Evolutionary conservation across 2,113 vertebrate species (phyloP).

Genomic region (Saguinus imperator): DNA sequence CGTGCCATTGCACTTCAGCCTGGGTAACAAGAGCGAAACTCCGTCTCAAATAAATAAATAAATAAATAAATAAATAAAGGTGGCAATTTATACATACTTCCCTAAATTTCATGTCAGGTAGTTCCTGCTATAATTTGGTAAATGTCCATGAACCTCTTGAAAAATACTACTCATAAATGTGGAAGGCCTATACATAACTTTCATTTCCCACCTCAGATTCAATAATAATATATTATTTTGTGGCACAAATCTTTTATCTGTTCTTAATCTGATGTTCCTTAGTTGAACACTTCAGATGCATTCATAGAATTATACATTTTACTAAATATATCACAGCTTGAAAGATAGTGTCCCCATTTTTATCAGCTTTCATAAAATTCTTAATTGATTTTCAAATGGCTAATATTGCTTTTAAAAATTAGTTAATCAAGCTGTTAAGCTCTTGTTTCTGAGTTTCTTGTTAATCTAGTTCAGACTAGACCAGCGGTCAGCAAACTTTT

Average conservation of each 20-base stretch:
- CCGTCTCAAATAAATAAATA: no score
- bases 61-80: neutral
- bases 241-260: slow-evolving; percentile 31
- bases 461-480: neutral
- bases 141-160: neutral
- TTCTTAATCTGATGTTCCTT: neutral
- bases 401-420: slow-evolving; percentile 36
- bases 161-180: slow-evolving; percentile 27
- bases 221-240: neutral
- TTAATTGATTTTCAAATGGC: slow-evolving; percentile 45
- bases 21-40: no score
- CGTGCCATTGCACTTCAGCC: no score
- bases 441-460: neutral
- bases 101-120: neutral
- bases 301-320: slow-evolving; percentile 31
- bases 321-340: slow-evolving; percentile 18
- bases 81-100: neutral
- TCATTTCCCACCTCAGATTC: neutral
- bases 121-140: neutral
- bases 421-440: neutral
- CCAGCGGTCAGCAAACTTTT: neutral
- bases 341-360: slow-evolving; percentile 48
- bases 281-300: slow-evolving; percentile 25
- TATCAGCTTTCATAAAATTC: slow-evolving; percentile 5
- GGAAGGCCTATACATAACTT: slow-evolving; percentile 6